Conservation (phyloP, 2,888 invertebrate species). For the Dryobotodes eremita region DNA sequence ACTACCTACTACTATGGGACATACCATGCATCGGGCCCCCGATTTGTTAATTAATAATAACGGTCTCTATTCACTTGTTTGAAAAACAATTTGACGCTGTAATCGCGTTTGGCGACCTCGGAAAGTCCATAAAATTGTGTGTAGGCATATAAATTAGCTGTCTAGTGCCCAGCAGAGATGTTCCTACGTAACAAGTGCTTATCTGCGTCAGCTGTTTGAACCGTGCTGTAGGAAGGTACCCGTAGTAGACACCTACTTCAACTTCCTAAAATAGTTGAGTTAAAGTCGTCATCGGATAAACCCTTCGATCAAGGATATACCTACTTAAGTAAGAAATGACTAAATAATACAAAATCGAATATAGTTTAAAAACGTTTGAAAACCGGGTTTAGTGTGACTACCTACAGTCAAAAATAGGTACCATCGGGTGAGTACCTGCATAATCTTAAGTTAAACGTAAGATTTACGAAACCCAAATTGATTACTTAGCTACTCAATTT, state of each 20-base stretch:
- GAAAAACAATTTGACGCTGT: conserved; percentile 62
- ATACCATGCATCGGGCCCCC: not conserved
- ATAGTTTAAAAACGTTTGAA: not conserved
- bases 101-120: conserved; percentile 61
- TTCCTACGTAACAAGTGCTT: conserved; percentile 23
- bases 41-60: conserved; percentile 40
- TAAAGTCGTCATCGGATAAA: not conserved
- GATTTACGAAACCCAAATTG: not conserved
- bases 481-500: not conserved
- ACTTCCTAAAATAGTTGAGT: not conserved
- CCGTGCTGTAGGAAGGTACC: not conserved
- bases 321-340: not conserved
- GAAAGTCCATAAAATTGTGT: conserved; percentile 65
- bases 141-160: conserved; percentile 48
- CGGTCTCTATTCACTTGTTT: conserved; percentile 68
- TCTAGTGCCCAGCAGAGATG: conserved; percentile 20
- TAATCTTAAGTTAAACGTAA: not conserved
- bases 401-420: not conserved
- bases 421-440: not conserved
- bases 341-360: not conserved
- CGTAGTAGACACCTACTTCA: not conserved
- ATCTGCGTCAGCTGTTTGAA: conserved; percentile 2
- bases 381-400: not conserved
- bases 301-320: not conserved
- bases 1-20: not conserved